Evolutionary conservation across 2,113 vertebrate genomes (phyloP), one percentile per base, ranked within the genome.

Genomic region (Hypanus sabinus): DNA sequence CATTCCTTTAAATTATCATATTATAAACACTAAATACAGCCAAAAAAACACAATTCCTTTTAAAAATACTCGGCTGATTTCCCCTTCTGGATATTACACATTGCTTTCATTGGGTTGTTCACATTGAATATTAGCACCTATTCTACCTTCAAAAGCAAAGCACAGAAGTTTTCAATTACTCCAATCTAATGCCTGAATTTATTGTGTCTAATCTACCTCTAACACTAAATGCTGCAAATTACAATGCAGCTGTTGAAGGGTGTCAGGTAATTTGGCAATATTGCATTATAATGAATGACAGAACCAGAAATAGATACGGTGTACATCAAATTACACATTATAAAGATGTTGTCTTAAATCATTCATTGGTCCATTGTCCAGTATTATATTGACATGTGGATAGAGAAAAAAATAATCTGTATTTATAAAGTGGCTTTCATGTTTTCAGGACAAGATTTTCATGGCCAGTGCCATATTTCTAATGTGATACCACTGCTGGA

Each of bases 51-150:
- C 90, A 71, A 71, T n/a, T 88, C 57, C 27, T 27, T 55, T 83
- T 62, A 90, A 90, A 90, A 90, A 90, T 90, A 65, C 22, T 2
- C 36, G 73, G 33, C 91, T 55, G 14, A 55, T 93, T 73, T 24
- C 55, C 1, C 24, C 70, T 73, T 20, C 68, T 20, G 55, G 46
- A 71, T 33, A 14, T 71, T 71, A 24, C 68, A 46, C 33, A 38
- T 27, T 93, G 70, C 90, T 93, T 93, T 73, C 90, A 73, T 71
- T 73, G 24, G 90, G 8, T 73, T 93, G 18, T 93, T 24, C 90
- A 22, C 73, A 30, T 73, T 46, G 91, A 38, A 38, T 0, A 11
- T 93, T 75, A 93, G 68, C 91, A 93, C 91, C 91, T 73, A 73
- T 55, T 27, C 27, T 10, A 93, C 70, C 33, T 73, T 93, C 27